A percentile compares a stretch with the other conserved stretches of the same genome.
These are phyloP conservation scores for Streptopelia turtur DNA, from an alignment of 2,797 vertebrate genomes.

Conservation along the genomic window DNA sequence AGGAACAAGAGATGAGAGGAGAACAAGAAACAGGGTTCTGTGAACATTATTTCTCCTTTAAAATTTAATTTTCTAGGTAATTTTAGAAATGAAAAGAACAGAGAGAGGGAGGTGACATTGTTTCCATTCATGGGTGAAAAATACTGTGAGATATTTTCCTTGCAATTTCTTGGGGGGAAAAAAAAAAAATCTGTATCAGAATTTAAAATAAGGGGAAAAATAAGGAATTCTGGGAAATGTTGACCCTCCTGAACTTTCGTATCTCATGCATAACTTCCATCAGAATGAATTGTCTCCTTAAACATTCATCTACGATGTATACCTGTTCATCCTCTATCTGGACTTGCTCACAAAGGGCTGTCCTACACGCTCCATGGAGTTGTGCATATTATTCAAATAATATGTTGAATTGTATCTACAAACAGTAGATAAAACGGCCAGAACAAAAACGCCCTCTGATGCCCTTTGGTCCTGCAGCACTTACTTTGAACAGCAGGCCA, in stretches of 20 bases:
- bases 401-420: too few species aligned
- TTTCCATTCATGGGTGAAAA: background rate
- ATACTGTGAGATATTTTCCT: background rate
- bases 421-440: fast-evolving
- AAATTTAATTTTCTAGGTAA: background rate
- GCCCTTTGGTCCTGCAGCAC: background rate
- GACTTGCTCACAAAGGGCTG: background rate
- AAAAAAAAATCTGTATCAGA: background rate
- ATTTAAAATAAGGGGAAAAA: background rate
- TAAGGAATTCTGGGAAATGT: background rate
- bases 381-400: background rate
- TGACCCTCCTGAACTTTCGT: background rate
- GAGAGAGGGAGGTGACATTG: fast-evolving
- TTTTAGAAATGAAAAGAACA: background rate
- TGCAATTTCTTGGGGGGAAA: background rate
- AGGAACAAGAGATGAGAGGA: background rate
- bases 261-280: background rate
- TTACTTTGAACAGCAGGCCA: slow-evolving; percentile 55
- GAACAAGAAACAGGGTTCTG: background rate
- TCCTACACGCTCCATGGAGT: fast-evolving
- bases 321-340: fast-evolving
- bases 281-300: background rate
- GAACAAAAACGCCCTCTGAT: background rate
- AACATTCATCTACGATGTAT: fast-evolving
- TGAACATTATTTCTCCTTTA: background rate